phyloP scores from a whole-genome alignment of 1,140 invertebrate genomes.

The Drosophila arawakana region DNA sequence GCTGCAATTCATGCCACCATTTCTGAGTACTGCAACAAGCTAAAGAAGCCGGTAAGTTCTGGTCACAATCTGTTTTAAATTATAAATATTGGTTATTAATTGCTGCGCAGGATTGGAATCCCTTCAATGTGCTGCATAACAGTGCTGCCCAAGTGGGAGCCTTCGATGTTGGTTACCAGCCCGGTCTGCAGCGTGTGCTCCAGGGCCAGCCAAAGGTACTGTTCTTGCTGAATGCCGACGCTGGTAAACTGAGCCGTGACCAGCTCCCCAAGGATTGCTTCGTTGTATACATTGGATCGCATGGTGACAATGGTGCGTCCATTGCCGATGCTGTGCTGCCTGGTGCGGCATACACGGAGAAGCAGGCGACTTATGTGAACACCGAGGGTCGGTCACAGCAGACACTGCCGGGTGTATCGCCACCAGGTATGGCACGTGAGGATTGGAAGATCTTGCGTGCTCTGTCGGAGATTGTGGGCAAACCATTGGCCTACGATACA shows the following conservation, averaged over 20 bases:
- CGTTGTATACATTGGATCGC: slow-evolving; percentile 98
- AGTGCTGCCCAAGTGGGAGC: slow-evolving; percentile 97
- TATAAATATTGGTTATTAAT: neutral
- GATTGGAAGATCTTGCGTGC: slow-evolving; percentile 99
- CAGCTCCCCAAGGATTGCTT: slow-evolving; percentile 93
- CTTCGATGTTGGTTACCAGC: slow-evolving; percentile 96
- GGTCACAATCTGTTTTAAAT: neutral
- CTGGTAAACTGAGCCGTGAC: slow-evolving; percentile 90
- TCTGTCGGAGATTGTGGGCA: slow-evolving; percentile 90
- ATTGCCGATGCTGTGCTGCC: slow-evolving; percentile 98
- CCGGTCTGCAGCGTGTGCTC: slow-evolving; percentile 90
- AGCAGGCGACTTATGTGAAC: slow-evolving; percentile 98
- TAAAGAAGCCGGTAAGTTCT: slow-evolving; percentile 85
- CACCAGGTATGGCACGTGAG: slow-evolving; percentile 96
- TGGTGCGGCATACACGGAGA: slow-evolving; percentile 99
- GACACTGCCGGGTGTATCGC: slow-evolving; percentile 94
- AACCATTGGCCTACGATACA: slow-evolving; percentile 94
- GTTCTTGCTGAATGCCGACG: slow-evolving; percentile 97
- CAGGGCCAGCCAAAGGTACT: slow-evolving; percentile 91
- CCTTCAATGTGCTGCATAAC: slow-evolving; percentile 96
- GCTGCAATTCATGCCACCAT: slow-evolving; percentile 90
- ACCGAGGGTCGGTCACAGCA: slow-evolving; percentile 99
- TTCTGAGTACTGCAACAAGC: slow-evolving; percentile 88
- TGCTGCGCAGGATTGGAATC: slow-evolving; percentile 86
- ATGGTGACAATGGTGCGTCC: slow-evolving; percentile 96